Evolutionary conservation across 2,113 vertebrate species (phyloP).

Genomic region (Myotis yumanensis): DNA sequence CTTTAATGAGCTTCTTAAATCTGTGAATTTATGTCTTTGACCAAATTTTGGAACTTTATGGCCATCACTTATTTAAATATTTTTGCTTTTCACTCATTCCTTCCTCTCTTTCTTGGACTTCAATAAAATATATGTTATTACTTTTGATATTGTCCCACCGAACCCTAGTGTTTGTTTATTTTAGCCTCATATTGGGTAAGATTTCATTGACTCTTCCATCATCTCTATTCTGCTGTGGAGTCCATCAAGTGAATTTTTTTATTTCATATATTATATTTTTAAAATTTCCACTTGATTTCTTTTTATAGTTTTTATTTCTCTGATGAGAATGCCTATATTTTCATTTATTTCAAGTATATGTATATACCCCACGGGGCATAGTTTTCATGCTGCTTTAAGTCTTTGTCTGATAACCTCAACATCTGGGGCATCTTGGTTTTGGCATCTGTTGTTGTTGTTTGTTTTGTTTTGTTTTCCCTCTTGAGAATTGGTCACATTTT

Average conservation of each 20-base stretch:
- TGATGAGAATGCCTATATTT: neutral
- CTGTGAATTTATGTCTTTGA: conserved; percentile 7
- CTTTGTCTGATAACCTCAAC: neutral
- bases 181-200: neutral
- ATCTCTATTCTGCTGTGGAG: neutral
- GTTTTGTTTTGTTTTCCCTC: neutral
- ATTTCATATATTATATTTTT: neutral
- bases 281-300: neutral
- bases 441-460: neutral
- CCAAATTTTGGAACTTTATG: neutral
- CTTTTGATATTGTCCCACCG: neutral
- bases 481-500: neutral
- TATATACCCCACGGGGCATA: neutral
- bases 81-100: neutral
- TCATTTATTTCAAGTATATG: neutral
- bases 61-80: neutral
- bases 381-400: neutral
- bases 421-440: neutral
- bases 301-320: neutral
- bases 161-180: neutral
- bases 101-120: neutral
- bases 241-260: neutral
- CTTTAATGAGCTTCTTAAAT: neutral
- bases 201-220: neutral
- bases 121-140: neutral